Conservation (phyloP, 2,888 invertebrate genomes). For the Epinotia brunnichana region DNA sequence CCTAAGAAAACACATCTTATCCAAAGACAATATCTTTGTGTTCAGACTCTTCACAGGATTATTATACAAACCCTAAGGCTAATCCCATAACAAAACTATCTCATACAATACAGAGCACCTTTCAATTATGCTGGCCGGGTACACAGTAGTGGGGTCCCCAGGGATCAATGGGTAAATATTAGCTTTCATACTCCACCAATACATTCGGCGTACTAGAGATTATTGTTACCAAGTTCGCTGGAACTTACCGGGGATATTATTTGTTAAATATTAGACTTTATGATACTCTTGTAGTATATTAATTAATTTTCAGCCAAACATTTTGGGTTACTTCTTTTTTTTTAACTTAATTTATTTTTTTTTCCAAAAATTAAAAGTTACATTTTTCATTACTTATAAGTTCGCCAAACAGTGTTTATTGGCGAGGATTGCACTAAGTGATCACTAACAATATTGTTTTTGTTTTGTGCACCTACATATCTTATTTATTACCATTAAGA, state of each 20-base stretch:
- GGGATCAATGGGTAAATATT: slow-evolving; percentile 68
- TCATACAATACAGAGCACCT: slow-evolving; percentile 23
- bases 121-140: slow-evolving; percentile 32
- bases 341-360: too few species aligned
- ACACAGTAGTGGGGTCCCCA: slow-evolving; percentile 44
- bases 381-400: too few species aligned
- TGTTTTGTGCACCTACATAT: too few species aligned
- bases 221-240: slow-evolving; percentile 22
- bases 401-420: too few species aligned
- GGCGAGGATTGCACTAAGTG: too few species aligned
- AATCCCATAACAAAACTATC: slow-evolving; percentile 15
- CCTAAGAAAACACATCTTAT: too few species aligned
- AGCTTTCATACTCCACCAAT: slow-evolving; percentile 55
- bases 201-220: slow-evolving; percentile 26
- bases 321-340: too few species aligned
- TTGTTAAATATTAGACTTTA: not conserved
- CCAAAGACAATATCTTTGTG: not conserved
- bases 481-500: too few species aligned
- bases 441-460: too few species aligned
- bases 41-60: not conserved
- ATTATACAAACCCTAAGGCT: slow-evolving; percentile 1
- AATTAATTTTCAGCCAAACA: too few species aligned
- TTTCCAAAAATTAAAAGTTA: too few species aligned
- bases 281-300: not conserved
- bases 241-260: slow-evolving; percentile 1